Base-by-base conservation (phyloP, 2,113 vertebrate genomes). In the Lophius piscatorius region DNA sequence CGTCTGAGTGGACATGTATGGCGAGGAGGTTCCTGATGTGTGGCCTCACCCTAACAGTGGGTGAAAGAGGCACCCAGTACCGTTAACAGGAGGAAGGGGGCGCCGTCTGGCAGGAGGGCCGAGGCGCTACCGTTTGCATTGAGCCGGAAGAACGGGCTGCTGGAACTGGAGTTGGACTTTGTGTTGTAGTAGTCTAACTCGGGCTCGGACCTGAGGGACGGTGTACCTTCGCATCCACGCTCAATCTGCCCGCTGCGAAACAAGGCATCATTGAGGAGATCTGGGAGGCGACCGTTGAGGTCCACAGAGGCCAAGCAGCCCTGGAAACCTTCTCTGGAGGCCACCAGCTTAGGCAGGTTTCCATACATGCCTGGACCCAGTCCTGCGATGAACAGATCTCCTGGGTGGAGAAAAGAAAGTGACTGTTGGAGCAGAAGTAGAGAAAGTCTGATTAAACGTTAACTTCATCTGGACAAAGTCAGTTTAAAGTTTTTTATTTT, bases 191-290 rank as follows among this genome's bases (percentile, higher is more conserved):
- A 77, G 78, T 82, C 65, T 65, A 80, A 75, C 58, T 81, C 82
- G 17, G 76, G 67, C 77, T 71, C 39, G 21, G 76, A 77, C 51
- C 42, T 65, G 69, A 87, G 82, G 66, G 83, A 89, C 57, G 65
- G 51, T 57, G 78, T 98, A 99, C 98, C 98, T 99, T 99, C 98
- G 2, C 98, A 99, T 92, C 96, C 97, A 11, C 96, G 95, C 61
- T 99, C 98, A 1, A 99, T 99, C 92, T 98, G 96, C 28, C 98
- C 98, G 0, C 96, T 98, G 85, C 95, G 94, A 62, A 98, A 96
- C 69, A 98, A 82, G 16, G 96, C 96, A 0, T 99, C 96, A 0
- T 87, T 96, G 63, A 99, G 95, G 35, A 99, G 94, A 80, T 99
- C 97, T 0, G 98, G 98, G 9, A 99, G 91, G 12, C 96, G 95